These are phyloP conservation scores for Limnodromus scolopaceus DNA, from an alignment of 2,797 vertebrate species.

Conservation along the genomic window DNA sequence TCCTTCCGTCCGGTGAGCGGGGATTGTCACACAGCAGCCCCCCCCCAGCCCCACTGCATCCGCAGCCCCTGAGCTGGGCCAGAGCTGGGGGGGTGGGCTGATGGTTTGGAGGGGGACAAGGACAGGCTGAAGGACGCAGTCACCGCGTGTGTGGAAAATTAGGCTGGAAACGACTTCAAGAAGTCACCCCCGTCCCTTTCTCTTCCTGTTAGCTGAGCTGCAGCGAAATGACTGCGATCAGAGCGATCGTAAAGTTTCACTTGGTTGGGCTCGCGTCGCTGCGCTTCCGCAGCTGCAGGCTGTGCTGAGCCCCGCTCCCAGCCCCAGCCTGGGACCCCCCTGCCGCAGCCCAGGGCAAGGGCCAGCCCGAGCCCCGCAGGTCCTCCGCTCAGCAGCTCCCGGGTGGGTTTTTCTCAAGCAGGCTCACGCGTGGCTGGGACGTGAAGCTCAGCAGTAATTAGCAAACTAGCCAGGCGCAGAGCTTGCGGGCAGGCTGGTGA, in stretches of 20 bases:
- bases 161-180: not conserved
- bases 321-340: not conserved
- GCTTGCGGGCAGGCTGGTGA: not conserved
- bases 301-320: fast-evolving
- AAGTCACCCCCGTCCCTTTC: not conserved
- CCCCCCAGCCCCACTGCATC: not conserved
- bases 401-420: fast-evolving
- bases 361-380: fast-evolving
- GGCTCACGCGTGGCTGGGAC: fast-evolving
- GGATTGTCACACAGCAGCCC: fast-evolving
- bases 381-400: not conserved
- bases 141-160: fast-evolving
- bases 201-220: not conserved
- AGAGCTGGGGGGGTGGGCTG: fast-evolving
- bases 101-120: not conserved
- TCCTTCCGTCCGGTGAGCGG: not conserved
- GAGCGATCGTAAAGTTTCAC: fast-evolving
- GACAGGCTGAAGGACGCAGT: not conserved
- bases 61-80: fast-evolving
- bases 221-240: not conserved
- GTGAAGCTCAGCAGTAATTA: not conserved
- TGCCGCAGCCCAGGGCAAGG: not conserved
- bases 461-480: not conserved
- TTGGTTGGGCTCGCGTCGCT: fast-evolving
- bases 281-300: not conserved